Percentiles rank a stretch among this genome's conserved stretches.
Conservation (phyloP, 1,140 invertebrate species). For the silkworm (Bombyx mori) region DNA sequence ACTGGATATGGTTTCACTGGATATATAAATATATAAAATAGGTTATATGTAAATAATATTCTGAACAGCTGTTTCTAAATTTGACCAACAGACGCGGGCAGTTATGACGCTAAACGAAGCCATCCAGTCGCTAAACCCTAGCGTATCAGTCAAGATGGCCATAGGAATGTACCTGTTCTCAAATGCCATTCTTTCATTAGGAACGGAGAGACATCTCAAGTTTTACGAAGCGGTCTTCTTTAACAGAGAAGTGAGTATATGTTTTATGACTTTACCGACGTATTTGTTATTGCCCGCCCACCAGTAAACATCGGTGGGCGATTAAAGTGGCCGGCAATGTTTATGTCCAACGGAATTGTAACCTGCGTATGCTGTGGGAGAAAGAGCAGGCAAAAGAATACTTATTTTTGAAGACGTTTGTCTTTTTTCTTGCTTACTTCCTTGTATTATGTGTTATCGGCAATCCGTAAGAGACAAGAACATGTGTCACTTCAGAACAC, state of each 20-base stretch:
- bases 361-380: too few relatives aligned
- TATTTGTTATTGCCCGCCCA: not conserved
- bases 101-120: slow-evolving; percentile 82
- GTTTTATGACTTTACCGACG: not conserved
- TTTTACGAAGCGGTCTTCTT: slow-evolving; percentile 77
- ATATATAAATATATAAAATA: too few relatives aligned
- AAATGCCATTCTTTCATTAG: slow-evolving; percentile 78
- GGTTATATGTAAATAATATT: not conserved
- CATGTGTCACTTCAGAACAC: too few relatives aligned
- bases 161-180: slow-evolving; percentile 79
- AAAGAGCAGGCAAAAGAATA: too few relatives aligned
- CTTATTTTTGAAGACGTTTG: too few relatives aligned
- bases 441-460: too few relatives aligned
- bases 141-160: slow-evolving; percentile 79
- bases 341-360: too few relatives aligned
- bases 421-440: too few relatives aligned
- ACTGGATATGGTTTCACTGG: too few relatives aligned
- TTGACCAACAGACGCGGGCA: slow-evolving; percentile 73
- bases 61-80: not conserved
- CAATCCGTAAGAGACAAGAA: too few relatives aligned
- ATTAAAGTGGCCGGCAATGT: too few relatives aligned
- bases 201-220: slow-evolving; percentile 82
- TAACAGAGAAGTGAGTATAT: slow-evolving; percentile 74
- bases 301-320: too few relatives aligned
- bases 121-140: slow-evolving; percentile 76